These are phyloP conservation scores for Patiria pectinifera DNA, from an alignment of 53 echinoderm and acorn worm genomes.

Conservation along the genomic window DNA sequence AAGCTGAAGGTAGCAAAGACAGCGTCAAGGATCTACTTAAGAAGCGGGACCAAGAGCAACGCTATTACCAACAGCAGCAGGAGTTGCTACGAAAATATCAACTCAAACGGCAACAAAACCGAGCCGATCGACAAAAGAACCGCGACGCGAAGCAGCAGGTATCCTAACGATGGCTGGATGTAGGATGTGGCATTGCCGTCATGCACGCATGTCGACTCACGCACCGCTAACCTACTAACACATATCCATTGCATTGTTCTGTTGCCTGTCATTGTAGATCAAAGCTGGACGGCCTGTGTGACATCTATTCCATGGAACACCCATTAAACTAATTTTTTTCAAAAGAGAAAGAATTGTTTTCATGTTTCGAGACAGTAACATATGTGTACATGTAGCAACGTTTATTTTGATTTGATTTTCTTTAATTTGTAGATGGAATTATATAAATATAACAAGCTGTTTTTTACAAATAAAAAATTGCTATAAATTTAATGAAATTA, in stretches of 20 bases:
- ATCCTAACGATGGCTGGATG: background rate
- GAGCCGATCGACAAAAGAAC: background rate
- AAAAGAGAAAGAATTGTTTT: too few relatives aligned
- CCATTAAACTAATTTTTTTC: too few relatives aligned
- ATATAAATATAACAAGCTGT: too few relatives aligned
- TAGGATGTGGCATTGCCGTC: background rate
- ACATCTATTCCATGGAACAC: too few relatives aligned
- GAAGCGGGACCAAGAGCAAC: slow-evolving; percentile 35
- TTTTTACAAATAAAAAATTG: too few relatives aligned
- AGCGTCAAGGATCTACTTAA: background rate
- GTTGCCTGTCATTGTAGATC: background rate
- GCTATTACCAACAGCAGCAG: slow-evolving; percentile 45
- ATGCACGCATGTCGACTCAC: slow-evolving; percentile 7
- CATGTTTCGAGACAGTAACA: too few relatives aligned
- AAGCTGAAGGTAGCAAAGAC: background rate
- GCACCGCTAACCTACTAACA: slow-evolving; percentile 16
- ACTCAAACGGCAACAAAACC: slow-evolving; percentile 59
- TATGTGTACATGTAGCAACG: background rate
- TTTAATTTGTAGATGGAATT: too few relatives aligned
- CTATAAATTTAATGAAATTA: too few relatives aligned
- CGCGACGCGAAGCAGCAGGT: background rate
- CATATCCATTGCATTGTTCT: background rate
- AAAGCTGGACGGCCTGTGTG: too few relatives aligned
- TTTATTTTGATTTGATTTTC: background rate
- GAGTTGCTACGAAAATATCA: slow-evolving; percentile 54